Percentiles rank a stretch among this genome's conserved stretches.
These are phyloP conservation scores for Chironomus tentans DNA, from an alignment of 2,888 invertebrate species.

Conservation along the genomic window DNA sequence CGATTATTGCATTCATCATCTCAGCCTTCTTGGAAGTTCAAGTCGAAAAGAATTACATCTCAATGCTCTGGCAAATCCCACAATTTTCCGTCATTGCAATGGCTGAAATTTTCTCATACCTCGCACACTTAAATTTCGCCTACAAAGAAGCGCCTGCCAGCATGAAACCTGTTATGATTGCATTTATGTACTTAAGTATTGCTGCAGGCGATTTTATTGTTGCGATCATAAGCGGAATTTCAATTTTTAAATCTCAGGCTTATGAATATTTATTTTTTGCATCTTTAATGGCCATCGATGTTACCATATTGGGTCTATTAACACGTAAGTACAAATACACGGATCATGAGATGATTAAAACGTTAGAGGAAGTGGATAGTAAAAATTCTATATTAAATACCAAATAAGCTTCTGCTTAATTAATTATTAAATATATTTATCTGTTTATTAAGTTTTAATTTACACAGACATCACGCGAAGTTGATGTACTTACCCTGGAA, in stretches of 20 bases:
- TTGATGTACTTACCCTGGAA: too few species aligned
- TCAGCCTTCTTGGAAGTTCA: constrained; percentile 67
- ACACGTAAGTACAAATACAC: background rate
- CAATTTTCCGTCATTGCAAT: background rate
- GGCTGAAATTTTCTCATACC: background rate
- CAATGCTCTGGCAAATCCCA: background rate
- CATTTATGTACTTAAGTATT: constrained; percentile 56
- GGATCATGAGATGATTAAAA: background rate
- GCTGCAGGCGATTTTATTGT: constrained; percentile 1
- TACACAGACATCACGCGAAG: too few species aligned
- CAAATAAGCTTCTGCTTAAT: too few species aligned
- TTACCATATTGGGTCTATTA: background rate
- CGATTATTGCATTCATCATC: constrained; percentile 74
- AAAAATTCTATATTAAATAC: too few species aligned
- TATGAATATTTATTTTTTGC: constrained; percentile 9
- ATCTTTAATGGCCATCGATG: background rate
- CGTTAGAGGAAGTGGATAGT: background rate
- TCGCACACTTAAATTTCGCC: background rate
- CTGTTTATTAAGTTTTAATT: too few species aligned
- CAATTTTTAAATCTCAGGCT: background rate
- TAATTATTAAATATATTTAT: too few species aligned
- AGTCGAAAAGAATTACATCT: background rate
- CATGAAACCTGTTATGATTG: constrained; percentile 37
- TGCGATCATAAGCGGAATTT: background rate
- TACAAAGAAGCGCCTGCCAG: background rate